Base-by-base conservation (phyloP, 2,888 invertebrate species). In the Octonoba sinensis region DNA sequence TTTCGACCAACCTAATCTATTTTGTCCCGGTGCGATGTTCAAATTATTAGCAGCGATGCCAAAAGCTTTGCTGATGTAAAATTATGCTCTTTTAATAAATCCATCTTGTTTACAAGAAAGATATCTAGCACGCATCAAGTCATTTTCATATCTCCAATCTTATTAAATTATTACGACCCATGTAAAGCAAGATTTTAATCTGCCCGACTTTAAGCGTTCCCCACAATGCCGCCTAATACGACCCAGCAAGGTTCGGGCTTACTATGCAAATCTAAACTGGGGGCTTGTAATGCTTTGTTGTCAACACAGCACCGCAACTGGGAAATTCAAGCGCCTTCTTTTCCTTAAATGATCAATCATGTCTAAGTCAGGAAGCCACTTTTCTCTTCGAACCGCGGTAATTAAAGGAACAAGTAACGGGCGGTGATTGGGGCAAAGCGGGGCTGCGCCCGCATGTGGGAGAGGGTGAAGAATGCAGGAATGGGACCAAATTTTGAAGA, bases 321-420 rank as follows among this genome's bases (percentile, higher is more conserved):
- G 60, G 49, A 65, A 65, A 24, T 65, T 65, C 36, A 49, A 6
- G n/a, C 27, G 76, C 69, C 66, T 67, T 67, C 79, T 73, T 69
- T 67, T 73, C 13, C 36, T 67, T 36, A 20, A 66, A 73, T 73
- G 79, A 79, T 79, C 79, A 73, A 79, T 79, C 79, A 79, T 79
- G 73, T 22, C 60, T 36, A 44, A 77, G 77, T 77, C 77, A 77
- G 77, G 56, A 70, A 70, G 65, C 70, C 71, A 71, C 72, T 71
- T 78, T 78, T 78, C 65, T 27, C 36, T 57, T 65, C 46, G 60
- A 69, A 49, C 65, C 36, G 59, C 65, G 59, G 79, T 73, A 79
- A 79, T 73, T 73, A 79, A 67, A 79, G 79, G 79, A 67, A 79
- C 79, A 79, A 56, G 79, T 46, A 79, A 66, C 69, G 73, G 79